Evolutionary conservation across 2,797 vertebrate genomes (phyloP), one percentile per base, ranked within the genome.

Genomic region (Paratrypauchen microcephalus): DNA sequence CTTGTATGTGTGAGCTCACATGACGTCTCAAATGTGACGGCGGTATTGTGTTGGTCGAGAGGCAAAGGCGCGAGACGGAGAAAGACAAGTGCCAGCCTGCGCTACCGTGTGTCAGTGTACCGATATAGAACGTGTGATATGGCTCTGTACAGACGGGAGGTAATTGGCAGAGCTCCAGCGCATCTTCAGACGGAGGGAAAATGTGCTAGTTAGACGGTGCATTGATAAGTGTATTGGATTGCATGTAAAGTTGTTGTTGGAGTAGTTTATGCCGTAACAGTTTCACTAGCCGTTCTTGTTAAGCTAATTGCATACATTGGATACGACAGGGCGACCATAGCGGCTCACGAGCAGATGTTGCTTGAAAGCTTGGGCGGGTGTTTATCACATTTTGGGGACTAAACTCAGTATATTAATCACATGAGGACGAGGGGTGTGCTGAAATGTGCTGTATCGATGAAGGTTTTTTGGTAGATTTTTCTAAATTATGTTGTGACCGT

Each of bases 11-110:
- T 0, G 48, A 72, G 79, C 74, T 74, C 77, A 77, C 80, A 86
- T 87, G 87, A 87, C 76, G 68, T 19, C 75, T 63, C 69, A 81
- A 77, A 86, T 79, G 80, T 83, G 84, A 89, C 83, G 84, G 89
- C 80, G 16, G 13, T 57, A 83, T 87, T 82, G 88, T 87, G 81
- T 81, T 73, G 80, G 78, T 80, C 73, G 77, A 79, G 80, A 26
- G 65, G 59, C 30, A 18, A 85, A 84, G 85, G 80, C 77, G 83
- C 70, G 75, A 90, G 90, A 90, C 88, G 50, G 77, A 68, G 66
- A 56, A 75, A 80, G 75, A 84, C 73, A 50, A 84, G 84, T 83
- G 87, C 83, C 86, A 86, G 86, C 76, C 80, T 83, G 83, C 83
- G 63, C 81, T 75, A 64, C 36, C 58, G 80, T 63, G 77, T 65